Conservation (phyloP, 2,113 vertebrate species). For the Perca schrenkii region DNA sequence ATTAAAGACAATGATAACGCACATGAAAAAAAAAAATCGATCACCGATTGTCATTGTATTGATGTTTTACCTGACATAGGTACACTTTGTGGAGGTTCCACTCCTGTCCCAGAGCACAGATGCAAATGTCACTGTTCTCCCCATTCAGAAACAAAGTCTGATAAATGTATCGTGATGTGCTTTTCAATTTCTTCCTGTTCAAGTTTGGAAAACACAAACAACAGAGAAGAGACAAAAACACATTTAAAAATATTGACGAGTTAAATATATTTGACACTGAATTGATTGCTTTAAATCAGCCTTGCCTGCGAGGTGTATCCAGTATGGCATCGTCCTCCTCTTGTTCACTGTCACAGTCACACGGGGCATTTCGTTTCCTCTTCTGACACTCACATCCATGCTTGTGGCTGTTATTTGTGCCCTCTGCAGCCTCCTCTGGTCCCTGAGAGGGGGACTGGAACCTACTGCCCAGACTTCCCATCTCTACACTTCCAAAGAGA, state of each 20-base stretch:
- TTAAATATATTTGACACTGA: not conserved
- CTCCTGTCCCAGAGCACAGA: constrained; percentile 95
- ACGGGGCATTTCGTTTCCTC: constrained; percentile 84
- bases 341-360: constrained; percentile 86
- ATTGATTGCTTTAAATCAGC: not conserved
- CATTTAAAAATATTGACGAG: not conserved
- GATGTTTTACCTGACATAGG: constrained; percentile 91
- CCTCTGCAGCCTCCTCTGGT: constrained; percentile 70
- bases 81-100: constrained; percentile 99
- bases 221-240: not conserved
- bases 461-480: constrained; percentile 84
- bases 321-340: constrained; percentile 85
- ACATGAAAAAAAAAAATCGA: not conserved
- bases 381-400: constrained; percentile 86
- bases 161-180: constrained; percentile 97
- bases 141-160: constrained; percentile 97
- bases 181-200: constrained; percentile 94
- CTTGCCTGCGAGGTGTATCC: constrained; percentile 86
- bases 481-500: constrained; percentile 51
- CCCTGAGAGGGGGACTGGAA: constrained; percentile 76
- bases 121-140: constrained; percentile 97
- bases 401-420: constrained; percentile 59
- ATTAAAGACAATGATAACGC: not conserved
- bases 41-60: not conserved
- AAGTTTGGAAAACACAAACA: constrained; percentile 25